phyloP scores from a whole-genome alignment of 2,888 invertebrate genomes.

The Yponomeuta malinellus region DNA sequence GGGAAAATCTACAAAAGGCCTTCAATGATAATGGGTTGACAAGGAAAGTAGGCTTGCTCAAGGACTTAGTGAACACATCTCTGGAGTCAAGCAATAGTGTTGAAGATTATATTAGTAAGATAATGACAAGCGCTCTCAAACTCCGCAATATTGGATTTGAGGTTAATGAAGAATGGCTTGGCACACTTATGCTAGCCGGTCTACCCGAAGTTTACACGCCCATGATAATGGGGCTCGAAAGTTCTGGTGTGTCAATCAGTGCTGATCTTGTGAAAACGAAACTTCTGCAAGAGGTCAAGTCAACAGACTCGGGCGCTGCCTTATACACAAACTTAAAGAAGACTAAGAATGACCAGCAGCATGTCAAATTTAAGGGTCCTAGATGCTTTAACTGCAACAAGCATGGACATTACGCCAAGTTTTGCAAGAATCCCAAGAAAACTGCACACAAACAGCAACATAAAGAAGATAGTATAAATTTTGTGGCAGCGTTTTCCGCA shows the following conservation, averaged over 20 bases:
- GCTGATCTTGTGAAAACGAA: constrained; percentile 16
- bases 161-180: constrained; percentile 24
- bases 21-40: constrained; percentile 20
- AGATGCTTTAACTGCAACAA: constrained; percentile 26
- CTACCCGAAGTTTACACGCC: constrained; percentile 22
- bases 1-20: background rate
- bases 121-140: constrained; percentile 23
- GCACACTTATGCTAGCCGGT: constrained; percentile 23
- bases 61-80: constrained; percentile 20
- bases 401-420: constrained; percentile 17
- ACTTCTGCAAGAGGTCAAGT: constrained; percentile 15
- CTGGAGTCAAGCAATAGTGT: constrained; percentile 18
- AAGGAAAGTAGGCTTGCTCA: constrained; percentile 20
- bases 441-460: too few relatives aligned
- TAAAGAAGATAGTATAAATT: constrained; percentile 16
- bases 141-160: constrained; percentile 23
- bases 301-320: background rate
- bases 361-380: constrained; percentile 21
- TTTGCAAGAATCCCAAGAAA: constrained; percentile 19
- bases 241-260: constrained; percentile 15
- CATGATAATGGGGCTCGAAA: constrained; percentile 24
- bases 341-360: background rate
- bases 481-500: constrained; percentile 26
- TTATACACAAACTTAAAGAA: background rate
- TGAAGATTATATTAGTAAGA: constrained; percentile 23